phyloP scores from a whole-genome alignment of 2,797 vertebrate species.

The Myotis vivesi region DNA sequence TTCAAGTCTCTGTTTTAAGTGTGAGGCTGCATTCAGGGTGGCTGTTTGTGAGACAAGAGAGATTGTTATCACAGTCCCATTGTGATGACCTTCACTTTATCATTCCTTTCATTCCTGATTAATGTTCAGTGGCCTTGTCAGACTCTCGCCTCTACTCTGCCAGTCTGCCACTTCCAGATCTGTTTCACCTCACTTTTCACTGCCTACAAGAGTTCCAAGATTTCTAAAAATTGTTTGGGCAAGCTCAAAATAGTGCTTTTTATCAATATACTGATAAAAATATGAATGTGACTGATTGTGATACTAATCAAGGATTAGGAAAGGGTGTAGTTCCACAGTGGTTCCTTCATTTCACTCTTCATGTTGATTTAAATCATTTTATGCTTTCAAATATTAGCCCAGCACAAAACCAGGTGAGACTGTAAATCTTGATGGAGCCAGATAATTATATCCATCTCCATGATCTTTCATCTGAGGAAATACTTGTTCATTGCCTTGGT shows the following conservation, averaged over 20 bases:
- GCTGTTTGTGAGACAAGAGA: slow-evolving; percentile 22
- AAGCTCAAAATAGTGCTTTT: not conserved
- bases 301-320: not conserved
- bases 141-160: not conserved
- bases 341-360: not conserved
- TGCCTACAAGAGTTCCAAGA: not conserved
- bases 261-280: not conserved
- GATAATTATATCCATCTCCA: slow-evolving; percentile 83
- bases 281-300: not conserved
- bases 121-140: not conserved
- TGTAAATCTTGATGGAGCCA: slow-evolving; percentile 86
- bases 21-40: not conserved
- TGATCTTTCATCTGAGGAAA: slow-evolving; percentile 92
- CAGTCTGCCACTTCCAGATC: not conserved
- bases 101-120: slow-evolving; percentile 37
- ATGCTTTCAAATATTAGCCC: slow-evolving; percentile 87
- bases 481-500: slow-evolving; percentile 91
- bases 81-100: slow-evolving; percentile 53
- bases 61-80: not conserved
- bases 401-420: slow-evolving; percentile 84
- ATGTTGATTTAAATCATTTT: slow-evolving; percentile 88
- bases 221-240: slow-evolving; percentile 37
- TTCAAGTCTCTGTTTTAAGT: not conserved
- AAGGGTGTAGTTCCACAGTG: not conserved
- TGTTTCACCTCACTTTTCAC: not conserved